Conservation (phyloP, 2,113 vertebrate species). For the Ranitomeya variabilis region DNA sequence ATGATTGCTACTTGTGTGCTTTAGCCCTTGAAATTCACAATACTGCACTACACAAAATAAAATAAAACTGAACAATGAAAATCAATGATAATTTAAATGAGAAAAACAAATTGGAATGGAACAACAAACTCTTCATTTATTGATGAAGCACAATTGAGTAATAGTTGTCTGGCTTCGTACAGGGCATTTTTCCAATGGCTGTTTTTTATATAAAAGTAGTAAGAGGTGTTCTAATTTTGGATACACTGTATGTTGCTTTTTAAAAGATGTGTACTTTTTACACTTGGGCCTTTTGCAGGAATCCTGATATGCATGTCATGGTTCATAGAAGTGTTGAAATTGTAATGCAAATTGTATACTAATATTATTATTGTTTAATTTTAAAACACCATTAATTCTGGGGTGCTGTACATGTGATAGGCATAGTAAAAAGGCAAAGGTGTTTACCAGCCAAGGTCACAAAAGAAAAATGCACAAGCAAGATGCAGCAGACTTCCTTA, state of each 20-base stretch:
- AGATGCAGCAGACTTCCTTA: no score
- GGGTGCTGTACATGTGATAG: no score
- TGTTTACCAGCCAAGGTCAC: no score
- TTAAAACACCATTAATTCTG: no score
- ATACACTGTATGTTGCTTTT: not conserved
- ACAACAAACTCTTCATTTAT: not conserved
- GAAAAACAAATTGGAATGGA: not conserved
- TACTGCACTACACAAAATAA: not conserved
- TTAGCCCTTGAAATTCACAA: slow-evolving; percentile 1
- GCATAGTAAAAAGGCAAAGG: no score
- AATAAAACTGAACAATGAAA: not conserved
- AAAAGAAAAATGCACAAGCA: no score
- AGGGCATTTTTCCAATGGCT: slow-evolving; percentile 1
- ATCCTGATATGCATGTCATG: not conserved
- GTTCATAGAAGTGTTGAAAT: no score
- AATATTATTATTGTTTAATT: no score
- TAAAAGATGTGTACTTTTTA: not conserved
- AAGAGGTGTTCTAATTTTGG: not conserved
- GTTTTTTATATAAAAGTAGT: not conserved
- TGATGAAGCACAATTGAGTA: not conserved
- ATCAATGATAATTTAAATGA: slow-evolving; percentile 14
- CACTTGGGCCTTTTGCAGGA: not conserved
- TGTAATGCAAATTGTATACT: no score
- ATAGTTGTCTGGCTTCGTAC: not conserved
- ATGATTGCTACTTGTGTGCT: not conserved